These are phyloP conservation scores for Indicator indicator DNA, from an alignment of 2,113 vertebrate genomes.

Conservation along the genomic window DNA sequence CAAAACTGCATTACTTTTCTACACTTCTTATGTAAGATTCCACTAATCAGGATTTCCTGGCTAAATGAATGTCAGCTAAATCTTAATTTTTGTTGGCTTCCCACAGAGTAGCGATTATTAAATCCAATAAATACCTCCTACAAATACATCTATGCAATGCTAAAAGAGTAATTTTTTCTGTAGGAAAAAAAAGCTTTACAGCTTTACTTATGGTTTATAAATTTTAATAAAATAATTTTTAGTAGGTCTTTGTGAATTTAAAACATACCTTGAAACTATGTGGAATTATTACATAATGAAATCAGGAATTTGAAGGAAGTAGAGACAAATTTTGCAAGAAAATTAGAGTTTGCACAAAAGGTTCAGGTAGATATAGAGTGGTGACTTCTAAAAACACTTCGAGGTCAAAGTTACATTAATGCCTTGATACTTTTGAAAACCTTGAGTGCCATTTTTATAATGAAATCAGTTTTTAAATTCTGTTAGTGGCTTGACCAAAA, in stretches of 20 bases:
- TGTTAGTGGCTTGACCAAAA: neutral
- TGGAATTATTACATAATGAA: neutral
- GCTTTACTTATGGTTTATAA: neutral
- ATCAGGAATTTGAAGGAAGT: neutral
- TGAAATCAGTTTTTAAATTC: neutral
- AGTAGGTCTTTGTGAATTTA: neutral
- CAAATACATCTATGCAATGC: neutral
- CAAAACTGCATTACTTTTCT: neutral
- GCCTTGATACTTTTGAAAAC: neutral
- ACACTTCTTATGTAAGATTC: neutral
- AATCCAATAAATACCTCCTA: slow-evolving; percentile 43
- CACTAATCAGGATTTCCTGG: slow-evolving; percentile 20
- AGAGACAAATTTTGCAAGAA: neutral
- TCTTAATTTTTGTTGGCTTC: slow-evolving; percentile 36
- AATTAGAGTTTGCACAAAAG: neutral
- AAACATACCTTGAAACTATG: neutral
- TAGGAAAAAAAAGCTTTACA: neutral
- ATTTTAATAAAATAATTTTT: slow-evolving; percentile 23
- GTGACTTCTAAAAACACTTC: neutral
- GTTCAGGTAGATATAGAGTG: neutral
- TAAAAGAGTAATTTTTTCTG: neutral
- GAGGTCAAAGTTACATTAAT: neutral
- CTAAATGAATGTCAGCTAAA: slow-evolving; percentile 25
- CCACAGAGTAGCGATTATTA: neutral
- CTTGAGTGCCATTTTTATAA: neutral